Conservation (phyloP, 2,797 vertebrate species). For the Gallinago stenura region DNA sequence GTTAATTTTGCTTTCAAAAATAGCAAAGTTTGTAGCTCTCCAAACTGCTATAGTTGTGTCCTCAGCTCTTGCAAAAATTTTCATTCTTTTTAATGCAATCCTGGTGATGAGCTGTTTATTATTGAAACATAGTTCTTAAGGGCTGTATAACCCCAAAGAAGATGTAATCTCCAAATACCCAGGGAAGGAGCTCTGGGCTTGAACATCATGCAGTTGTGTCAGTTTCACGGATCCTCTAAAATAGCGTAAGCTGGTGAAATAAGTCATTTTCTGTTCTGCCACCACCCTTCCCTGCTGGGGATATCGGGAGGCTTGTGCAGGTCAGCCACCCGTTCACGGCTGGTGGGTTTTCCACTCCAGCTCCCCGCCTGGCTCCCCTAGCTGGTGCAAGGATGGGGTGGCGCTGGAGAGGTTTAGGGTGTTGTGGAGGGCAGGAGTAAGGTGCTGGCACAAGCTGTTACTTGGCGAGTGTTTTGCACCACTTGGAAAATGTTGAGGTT, state of each 20-base stretch:
- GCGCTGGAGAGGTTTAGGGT: neutral
- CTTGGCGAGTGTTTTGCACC: neutral
- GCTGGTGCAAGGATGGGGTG: rapidly evolving
- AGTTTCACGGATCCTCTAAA: neutral
- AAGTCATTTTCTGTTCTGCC: neutral
- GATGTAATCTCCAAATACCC: neutral
- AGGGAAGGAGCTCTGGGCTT: neutral
- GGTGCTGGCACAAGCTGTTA: neutral
- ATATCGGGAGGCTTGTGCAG: rapidly evolving
- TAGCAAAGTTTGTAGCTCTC: neutral
- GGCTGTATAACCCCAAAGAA: neutral
- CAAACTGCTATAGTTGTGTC: neutral
- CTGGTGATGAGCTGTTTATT: neutral
- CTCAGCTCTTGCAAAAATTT: neutral
- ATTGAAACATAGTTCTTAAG: neutral
- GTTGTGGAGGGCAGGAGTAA: neutral
- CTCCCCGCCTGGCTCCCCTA: neutral
- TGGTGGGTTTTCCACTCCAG: neutral
- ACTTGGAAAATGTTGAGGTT: neutral
- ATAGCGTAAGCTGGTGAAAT: neutral
- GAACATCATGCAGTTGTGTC: neutral
- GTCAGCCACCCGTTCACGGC: rapidly evolving
- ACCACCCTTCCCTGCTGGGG: neutral
- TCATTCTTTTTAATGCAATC: neutral
- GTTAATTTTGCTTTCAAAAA: constrained; percentile 5